These are phyloP conservation scores for Nymphalis urticae DNA, from an alignment of 2,888 invertebrate species.

Conservation along the genomic window DNA sequence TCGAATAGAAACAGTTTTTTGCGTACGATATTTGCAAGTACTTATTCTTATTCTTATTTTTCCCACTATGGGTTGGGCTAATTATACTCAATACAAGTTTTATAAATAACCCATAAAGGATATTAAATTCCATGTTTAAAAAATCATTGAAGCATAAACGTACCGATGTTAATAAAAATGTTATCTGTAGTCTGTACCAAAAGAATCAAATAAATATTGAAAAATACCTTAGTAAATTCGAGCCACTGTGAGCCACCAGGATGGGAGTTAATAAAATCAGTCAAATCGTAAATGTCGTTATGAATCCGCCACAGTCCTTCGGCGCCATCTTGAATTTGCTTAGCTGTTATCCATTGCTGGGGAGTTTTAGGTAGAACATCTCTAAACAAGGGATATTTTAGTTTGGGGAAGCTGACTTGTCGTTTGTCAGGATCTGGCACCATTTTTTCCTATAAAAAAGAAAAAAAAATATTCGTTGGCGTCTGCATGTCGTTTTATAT, in stretches of 20 bases:
- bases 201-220: not conserved
- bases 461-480: not conserved
- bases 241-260: slow-evolving; percentile 94
- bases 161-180: too few relatives aligned
- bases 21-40: too few relatives aligned
- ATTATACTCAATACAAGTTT: too few relatives aligned
- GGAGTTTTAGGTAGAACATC: slow-evolving; percentile 67
- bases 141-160: too few relatives aligned
- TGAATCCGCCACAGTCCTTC: slow-evolving; percentile 90
- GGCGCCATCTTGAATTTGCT: slow-evolving; percentile 85
- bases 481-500: too few relatives aligned
- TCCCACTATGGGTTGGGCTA: too few relatives aligned
- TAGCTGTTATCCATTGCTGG: slow-evolving; percentile 84
- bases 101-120: too few relatives aligned
- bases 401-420: slow-evolving; percentile 73
- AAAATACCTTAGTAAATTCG: slow-evolving; percentile 82
- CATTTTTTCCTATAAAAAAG: slow-evolving; percentile 46
- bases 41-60: too few relatives aligned
- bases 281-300: slow-evolving; percentile 91
- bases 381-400: slow-evolving; percentile 74
- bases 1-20: too few relatives aligned
- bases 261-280: slow-evolving; percentile 88
- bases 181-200: not conserved
- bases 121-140: too few relatives aligned
- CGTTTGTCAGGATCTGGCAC: slow-evolving; percentile 54